Base-by-base conservation (phyloP, 1,140 invertebrate species). In the Leptopilina clavipes region DNA sequence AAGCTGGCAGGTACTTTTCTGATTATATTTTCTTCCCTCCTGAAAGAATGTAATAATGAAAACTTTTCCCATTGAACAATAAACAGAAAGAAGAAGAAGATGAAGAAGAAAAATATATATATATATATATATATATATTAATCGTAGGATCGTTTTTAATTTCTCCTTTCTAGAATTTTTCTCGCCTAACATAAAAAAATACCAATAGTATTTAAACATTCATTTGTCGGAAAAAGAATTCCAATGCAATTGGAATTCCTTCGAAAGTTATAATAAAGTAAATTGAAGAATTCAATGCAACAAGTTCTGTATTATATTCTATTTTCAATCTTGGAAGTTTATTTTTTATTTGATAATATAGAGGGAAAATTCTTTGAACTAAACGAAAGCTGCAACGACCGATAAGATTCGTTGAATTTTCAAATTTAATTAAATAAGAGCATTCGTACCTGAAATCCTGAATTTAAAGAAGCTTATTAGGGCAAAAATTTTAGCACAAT, bases 381-480 rank as follows among this genome's bases (percentile, higher is more conserved):
- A 6, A 65, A 65, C 25, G 25, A 65, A 31, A 65, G 56, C 56
- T 65, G 59, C 59, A n/a, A 65, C 59, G 59, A 65, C 59, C 14
- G 22, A 65, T 65, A 65, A 65, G 56, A n/a, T 65, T 25, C 11
- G 56, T 14, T 12, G 22, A 31, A 59, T 59, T 65, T 65, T 11
- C 0, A 65, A 31, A 10, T 65, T 65, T 65, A 65, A 65, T 65
- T 65, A 65, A 65, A 65, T 65, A 11, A 31, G 22, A 65, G 59
- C 22, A 65, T 31, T n/a, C 14, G 12, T 65, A 65, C 25, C 31
- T 65, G 48, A 52, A 40, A 52, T 52, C n/a, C 6, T 52, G 59
- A 65, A 65, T 65, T 11, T 65, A 22, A 65, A 65, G n/a, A 65
- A 65, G 59, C 59, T 65, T 65, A 65, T 65, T 65, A 65, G 59